Evolutionary conservation across 2,113 vertebrate genomes (phyloP).

Genomic region (Rissa tridactyla): DNA sequence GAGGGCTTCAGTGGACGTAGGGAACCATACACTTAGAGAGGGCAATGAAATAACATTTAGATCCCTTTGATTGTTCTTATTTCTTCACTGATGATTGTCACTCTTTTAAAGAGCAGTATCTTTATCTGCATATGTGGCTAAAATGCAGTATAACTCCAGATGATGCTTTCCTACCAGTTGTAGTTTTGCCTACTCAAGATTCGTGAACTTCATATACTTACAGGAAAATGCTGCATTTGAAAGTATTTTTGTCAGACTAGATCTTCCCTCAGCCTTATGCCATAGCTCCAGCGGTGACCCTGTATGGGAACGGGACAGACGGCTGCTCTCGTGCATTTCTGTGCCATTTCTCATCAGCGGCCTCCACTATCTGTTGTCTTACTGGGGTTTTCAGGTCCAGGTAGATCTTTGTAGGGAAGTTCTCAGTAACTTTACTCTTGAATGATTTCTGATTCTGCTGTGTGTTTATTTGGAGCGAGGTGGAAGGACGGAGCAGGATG

Average conservation of each 20-base stretch:
- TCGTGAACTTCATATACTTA: neutral
- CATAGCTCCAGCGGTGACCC: neutral
- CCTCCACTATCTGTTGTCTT: neutral
- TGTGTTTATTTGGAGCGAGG: neutral
- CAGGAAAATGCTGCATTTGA: neutral
- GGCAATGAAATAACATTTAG: neutral
- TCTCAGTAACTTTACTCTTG: neutral
- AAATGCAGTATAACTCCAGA: neutral
- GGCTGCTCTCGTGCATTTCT: neutral
- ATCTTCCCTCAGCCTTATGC: neutral
- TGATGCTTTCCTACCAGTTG: neutral
- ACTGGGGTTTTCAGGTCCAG: neutral
- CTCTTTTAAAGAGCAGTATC: neutral
- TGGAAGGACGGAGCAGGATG: neutral
- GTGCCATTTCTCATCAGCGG: fast-evolving
- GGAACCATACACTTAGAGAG: neutral
- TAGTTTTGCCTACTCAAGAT: neutral
- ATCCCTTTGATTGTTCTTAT: no score
- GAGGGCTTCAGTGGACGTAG: neutral
- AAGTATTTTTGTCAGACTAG: neutral
- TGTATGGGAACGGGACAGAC: neutral
- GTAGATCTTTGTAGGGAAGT: neutral
- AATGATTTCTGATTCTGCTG: neutral
- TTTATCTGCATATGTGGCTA: fast-evolving
- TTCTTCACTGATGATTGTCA: neutral